These are phyloP conservation scores for Rhyacophila evoluta DNA, from an alignment of 2,888 invertebrate species.

Conservation along the genomic window DNA sequence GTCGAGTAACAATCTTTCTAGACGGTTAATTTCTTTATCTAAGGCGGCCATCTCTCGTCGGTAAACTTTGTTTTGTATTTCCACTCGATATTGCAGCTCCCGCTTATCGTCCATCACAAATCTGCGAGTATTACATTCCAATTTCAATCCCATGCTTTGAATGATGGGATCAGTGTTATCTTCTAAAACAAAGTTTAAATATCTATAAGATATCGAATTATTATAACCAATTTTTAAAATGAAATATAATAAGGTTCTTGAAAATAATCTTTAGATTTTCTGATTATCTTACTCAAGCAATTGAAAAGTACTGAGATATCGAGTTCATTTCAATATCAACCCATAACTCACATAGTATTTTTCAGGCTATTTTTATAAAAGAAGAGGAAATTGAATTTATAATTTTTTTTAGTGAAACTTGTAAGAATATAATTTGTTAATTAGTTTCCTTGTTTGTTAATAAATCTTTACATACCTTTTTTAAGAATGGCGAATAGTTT, in stretches of 20 bases:
- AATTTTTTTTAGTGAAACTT: too few species aligned
- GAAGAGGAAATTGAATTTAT: too few species aligned
- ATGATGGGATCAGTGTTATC: slow-evolving; percentile 83
- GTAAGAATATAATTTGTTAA: too few species aligned
- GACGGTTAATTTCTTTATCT: slow-evolving; percentile 81
- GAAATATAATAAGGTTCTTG: not conserved
- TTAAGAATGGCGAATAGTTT: slow-evolving; percentile 82
- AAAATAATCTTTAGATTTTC: too few species aligned
- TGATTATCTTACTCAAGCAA: too few species aligned
- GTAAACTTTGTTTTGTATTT: slow-evolving; percentile 92
- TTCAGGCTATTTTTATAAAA: too few species aligned
- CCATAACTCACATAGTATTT: too few species aligned
- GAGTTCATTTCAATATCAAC: too few species aligned
- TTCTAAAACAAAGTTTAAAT: slow-evolving; percentile 61
- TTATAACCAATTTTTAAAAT: not conserved
- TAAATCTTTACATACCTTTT: slow-evolving; percentile 70
- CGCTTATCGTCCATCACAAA: slow-evolving; percentile 86
- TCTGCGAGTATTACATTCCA: slow-evolving; percentile 89
- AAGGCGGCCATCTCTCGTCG: slow-evolving; percentile 83
- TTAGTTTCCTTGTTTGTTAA: too few species aligned
- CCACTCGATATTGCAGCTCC: slow-evolving; percentile 87
- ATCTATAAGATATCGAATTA: too few species aligned
- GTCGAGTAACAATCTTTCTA: slow-evolving; percentile 78
- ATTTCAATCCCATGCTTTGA: slow-evolving; percentile 87
- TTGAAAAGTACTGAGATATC: too few species aligned